Percentiles rank a stretch among this genome's conserved stretches.
These are phyloP conservation scores for Grus americana DNA, from an alignment of 2,113 vertebrate species.

Conservation along the genomic window DNA sequence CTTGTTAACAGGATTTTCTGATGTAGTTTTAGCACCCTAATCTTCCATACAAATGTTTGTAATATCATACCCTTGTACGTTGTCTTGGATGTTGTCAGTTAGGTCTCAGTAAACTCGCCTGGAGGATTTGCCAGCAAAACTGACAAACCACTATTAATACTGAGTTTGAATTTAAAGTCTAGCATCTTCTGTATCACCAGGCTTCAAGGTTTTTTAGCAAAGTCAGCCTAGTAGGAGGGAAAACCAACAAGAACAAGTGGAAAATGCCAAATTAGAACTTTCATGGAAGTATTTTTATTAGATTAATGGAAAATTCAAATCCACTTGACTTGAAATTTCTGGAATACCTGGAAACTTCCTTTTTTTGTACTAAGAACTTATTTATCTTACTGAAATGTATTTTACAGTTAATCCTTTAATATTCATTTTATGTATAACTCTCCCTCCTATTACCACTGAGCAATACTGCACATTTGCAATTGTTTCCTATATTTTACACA, in stretches of 20 bases:
- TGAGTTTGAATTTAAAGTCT: constrained; percentile 13
- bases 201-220: not conserved
- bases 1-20: constrained; percentile 52
- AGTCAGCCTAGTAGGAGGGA: not conserved
- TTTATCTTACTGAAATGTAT: constrained; percentile 45
- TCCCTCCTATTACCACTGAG: constrained; percentile 52
- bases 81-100: constrained; percentile 20
- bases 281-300: constrained; percentile 18
- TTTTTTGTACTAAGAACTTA: constrained; percentile 27
- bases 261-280: constrained; percentile 9
- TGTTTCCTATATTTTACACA: constrained; percentile 51
- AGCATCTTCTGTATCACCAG: not conserved
- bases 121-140: constrained; percentile 49
- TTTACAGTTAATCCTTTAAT: constrained; percentile 70
- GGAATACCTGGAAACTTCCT: constrained; percentile 21
- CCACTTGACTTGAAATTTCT: constrained; percentile 49
- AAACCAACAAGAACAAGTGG: not conserved
- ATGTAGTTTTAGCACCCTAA: constrained; percentile 27
- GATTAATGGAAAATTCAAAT: constrained; percentile 54
- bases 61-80: not conserved
- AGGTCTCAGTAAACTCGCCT: constrained; percentile 10
- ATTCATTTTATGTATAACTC: constrained; percentile 47
- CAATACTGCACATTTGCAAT: constrained; percentile 33
- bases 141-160: not conserved
- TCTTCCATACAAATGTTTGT: constrained; percentile 36